These are phyloP conservation scores for Contarinia nasturtii DNA, from an alignment of 1,140 invertebrate genomes.

Conservation along the genomic window DNA sequence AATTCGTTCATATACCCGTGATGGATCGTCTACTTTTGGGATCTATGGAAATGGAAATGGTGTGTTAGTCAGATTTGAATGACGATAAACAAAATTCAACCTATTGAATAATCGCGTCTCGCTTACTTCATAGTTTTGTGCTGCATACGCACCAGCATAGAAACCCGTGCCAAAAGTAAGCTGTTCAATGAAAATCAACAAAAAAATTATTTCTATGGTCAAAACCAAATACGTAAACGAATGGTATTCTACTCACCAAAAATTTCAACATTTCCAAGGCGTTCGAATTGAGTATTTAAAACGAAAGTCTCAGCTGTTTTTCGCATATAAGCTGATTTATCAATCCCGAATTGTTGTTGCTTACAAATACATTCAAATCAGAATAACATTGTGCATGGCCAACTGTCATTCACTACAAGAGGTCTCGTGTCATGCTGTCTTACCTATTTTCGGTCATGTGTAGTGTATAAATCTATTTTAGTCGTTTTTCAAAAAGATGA, in stretches of 20 bases:
- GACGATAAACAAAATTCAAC: background rate
- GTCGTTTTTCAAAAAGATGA: no score
- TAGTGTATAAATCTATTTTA: no score
- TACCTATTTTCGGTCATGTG: no score
- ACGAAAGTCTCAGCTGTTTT: no score
- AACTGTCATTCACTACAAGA: no score
- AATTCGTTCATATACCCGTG: slow-evolving; percentile 41
- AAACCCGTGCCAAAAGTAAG: slow-evolving; percentile 52
- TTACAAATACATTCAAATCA: no score
- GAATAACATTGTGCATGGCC: no score
- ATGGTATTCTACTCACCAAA: slow-evolving; percentile 11
- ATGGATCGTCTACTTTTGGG: slow-evolving; percentile 61
- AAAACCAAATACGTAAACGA: background rate
- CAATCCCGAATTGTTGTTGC: no score
- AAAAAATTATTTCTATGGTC: slow-evolving; percentile 1
- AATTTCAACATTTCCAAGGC: slow-evolving; percentile 16
- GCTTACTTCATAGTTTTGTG: slow-evolving; percentile 64
- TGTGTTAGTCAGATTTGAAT: slow-evolving; percentile 2
- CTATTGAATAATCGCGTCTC: slow-evolving; percentile 4
- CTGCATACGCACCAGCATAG: slow-evolving; percentile 59
- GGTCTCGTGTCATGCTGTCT: no score
- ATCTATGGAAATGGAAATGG: slow-evolving; percentile 34
- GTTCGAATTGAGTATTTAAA: no score
- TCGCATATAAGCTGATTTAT: no score
- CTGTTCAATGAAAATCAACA: slow-evolving; percentile 24